Percentiles rank a stretch among this genome's conserved stretches.
phyloP scores from a whole-genome alignment of 2,113 vertebrate genomes.

The Rhea pennata region DNA sequence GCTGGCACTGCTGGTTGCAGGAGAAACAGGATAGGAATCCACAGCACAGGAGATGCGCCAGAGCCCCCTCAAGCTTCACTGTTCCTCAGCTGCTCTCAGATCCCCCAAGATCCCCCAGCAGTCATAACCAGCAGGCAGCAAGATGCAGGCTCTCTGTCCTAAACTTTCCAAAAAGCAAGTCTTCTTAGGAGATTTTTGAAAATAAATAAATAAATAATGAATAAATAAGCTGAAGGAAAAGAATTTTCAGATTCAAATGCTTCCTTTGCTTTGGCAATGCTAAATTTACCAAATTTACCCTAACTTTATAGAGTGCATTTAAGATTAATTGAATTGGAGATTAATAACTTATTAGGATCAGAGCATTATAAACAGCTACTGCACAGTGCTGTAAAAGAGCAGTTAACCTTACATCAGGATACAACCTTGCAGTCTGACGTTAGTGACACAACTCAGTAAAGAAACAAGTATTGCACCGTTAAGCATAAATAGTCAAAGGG shows the following conservation, averaged over 20 bases:
- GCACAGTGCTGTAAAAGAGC: background rate
- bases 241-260: background rate
- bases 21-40: background rate
- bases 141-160: too few relatives aligned
- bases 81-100: background rate
- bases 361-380: background rate
- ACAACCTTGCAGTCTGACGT: background rate
- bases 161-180: too few relatives aligned
- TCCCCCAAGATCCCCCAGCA: too few relatives aligned
- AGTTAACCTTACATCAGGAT: background rate
- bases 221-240: background rate
- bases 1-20: background rate
- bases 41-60: background rate
- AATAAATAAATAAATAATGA: background rate
- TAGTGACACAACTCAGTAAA: background rate
- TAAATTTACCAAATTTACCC: background rate
- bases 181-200: background rate
- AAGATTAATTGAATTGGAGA: background rate
- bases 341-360: background rate
- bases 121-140: too few relatives aligned
- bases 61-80: rapidly evolving
- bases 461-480: background rate
- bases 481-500: background rate
- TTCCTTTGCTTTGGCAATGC: background rate
- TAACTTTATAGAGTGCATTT: background rate